These are phyloP conservation scores for Tupaia tana DNA, from an alignment of 2,113 vertebrate species.

Conservation along the genomic window DNA sequence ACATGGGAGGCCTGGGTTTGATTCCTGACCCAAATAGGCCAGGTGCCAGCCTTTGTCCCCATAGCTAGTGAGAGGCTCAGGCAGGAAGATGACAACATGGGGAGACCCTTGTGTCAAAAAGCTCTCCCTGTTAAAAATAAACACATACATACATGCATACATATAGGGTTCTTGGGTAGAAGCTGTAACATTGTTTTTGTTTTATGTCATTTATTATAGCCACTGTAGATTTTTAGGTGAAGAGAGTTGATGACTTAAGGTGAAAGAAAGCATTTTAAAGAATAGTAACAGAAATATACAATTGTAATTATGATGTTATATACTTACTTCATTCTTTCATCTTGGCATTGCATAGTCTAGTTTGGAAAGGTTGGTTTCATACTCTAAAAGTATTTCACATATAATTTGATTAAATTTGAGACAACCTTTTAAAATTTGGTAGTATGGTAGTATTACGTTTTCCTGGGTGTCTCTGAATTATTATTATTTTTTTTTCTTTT, in stretches of 20 bases:
- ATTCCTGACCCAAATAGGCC: too few species aligned
- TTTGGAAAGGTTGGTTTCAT: slow-evolving; percentile 53
- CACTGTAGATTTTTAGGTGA: slow-evolving; percentile 31
- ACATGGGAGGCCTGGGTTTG: too few species aligned
- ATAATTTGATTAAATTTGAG: slow-evolving; percentile 41
- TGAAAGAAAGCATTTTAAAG: slow-evolving; percentile 29
- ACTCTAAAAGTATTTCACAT: slow-evolving; percentile 22
- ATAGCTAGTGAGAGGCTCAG: too few species aligned
- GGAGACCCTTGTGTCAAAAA: too few species aligned
- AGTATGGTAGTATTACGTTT: slow-evolving; percentile 4
- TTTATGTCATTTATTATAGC: slow-evolving; percentile 60
- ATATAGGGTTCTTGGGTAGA: not conserved
- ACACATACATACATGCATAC: too few species aligned
- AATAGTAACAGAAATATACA: not conserved
- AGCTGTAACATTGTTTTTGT: slow-evolving; percentile 28
- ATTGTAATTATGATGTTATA: not conserved
- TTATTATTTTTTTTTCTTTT: not conserved
- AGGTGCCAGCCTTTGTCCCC: too few species aligned
- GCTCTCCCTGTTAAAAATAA: too few species aligned
- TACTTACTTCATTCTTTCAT: slow-evolving; percentile 49
- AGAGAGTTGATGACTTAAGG: slow-evolving; percentile 25
- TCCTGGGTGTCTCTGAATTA: not conserved
- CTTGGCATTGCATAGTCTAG: not conserved
- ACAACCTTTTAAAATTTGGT: slow-evolving; percentile 8
- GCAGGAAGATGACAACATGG: too few species aligned